These are phyloP conservation scores for Nyctibius bracteatus DNA, from an alignment of 2,113 vertebrate species.

Conservation along the genomic window DNA sequence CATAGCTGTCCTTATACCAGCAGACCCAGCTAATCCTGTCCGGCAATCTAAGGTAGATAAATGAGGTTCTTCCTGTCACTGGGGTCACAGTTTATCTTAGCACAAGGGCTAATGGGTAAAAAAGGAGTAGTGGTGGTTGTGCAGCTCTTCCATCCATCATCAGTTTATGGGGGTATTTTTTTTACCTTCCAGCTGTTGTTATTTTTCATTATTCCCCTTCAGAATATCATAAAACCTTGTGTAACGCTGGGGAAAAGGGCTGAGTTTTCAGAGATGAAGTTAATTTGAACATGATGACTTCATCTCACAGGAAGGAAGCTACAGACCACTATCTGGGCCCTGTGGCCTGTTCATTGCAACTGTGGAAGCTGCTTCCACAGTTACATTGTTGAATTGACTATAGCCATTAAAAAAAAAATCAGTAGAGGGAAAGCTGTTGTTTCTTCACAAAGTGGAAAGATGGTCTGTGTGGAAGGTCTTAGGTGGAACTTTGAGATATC, in stretches of 20 bases:
- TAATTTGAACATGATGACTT: neutral
- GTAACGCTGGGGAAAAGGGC: neutral
- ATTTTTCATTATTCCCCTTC: neutral
- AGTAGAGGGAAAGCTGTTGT: neutral
- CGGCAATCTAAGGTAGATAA: neutral
- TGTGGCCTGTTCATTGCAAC: neutral
- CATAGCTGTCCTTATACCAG: rapidly evolving
- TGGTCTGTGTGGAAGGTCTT: neutral
- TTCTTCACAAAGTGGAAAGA: neutral
- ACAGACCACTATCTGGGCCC: neutral
- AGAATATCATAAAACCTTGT: neutral
- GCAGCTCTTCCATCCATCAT: neutral
- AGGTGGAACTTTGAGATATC: neutral
- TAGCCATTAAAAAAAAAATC: neutral
- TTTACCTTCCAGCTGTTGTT: neutral
- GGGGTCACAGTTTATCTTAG: neutral
- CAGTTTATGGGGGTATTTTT: neutral
- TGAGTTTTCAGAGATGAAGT: neutral
- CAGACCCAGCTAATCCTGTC: neutral
- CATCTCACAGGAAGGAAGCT: neutral
- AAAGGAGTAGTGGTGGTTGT: neutral
- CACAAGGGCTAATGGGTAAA: neutral
- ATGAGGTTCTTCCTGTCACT: neutral
- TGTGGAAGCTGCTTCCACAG: neutral
- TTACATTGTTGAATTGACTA: neutral